A percentile compares a stretch with the other conserved stretches of the same genome.
Evolutionary conservation across 92 coral and sea anemone genomes (phyloP).

Genomic region (Umimayanthus kanabou): DNA sequence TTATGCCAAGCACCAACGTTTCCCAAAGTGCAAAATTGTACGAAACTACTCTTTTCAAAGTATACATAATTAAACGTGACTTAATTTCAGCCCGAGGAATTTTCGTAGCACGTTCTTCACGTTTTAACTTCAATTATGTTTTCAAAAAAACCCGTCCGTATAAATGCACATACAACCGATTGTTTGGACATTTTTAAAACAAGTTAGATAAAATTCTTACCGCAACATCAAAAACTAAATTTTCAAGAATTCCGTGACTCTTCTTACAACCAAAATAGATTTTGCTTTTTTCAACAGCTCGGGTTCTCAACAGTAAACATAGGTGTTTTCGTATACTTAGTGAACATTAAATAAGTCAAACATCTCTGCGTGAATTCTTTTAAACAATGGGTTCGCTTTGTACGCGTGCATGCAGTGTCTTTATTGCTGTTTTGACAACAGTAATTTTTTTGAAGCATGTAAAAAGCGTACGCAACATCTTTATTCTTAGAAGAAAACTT

Average conservation of each 20-base stretch:
- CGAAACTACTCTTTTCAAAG: too few species aligned
- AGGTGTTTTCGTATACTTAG: background rate
- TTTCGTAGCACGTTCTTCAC: too few species aligned
- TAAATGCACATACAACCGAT: too few species aligned
- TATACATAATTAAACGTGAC: too few species aligned
- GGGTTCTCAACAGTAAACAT: background rate
- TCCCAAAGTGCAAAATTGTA: too few species aligned
- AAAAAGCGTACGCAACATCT: background rate
- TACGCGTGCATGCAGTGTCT: background rate
- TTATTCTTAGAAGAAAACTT: too few species aligned
- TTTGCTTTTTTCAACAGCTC: background rate
- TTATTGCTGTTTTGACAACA: background rate
- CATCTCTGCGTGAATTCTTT: background rate
- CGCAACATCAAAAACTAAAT: background rate
- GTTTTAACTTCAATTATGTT: too few species aligned
- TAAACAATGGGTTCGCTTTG: background rate
- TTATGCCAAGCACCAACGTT: too few species aligned
- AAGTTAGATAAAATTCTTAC: background rate
- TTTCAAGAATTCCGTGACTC: background rate
- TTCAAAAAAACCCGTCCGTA: too few species aligned
- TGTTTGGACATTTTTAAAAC: too few species aligned
- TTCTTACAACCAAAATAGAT: background rate
- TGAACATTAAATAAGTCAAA: background rate
- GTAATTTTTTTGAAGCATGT: background rate
- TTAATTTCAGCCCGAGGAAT: too few species aligned